Conservation (phyloP, 2,113 vertebrate genomes). For the Nothobranchius kuhntae region DNA sequence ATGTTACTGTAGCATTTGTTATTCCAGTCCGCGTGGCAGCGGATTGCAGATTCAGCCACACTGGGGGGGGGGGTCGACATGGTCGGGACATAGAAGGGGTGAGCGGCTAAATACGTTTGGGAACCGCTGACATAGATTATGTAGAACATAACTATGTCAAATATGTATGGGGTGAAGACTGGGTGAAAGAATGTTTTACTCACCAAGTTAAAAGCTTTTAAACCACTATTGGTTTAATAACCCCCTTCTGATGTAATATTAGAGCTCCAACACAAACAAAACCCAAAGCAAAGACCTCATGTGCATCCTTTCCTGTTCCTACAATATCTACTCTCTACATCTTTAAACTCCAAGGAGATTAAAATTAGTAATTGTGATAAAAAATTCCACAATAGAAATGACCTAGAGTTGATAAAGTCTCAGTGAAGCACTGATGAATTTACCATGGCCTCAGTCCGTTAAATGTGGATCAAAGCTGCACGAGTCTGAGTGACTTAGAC, state of each 20-base stretch:
- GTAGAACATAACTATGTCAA: too few species aligned
- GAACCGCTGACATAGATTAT: too few species aligned
- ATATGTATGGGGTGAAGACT: too few species aligned
- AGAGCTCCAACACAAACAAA: too few species aligned
- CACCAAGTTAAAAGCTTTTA: not conserved
- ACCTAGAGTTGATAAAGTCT: constrained; percentile 34
- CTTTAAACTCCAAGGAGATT: constrained; percentile 56
- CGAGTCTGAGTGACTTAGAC: constrained; percentile 66
- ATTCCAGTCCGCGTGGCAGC: too few species aligned
- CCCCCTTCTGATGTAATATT: too few species aligned
- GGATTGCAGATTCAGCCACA: too few species aligned
- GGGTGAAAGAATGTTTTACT: not conserved
- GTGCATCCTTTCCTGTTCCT: constrained; percentile 5
- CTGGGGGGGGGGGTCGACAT: too few species aligned
- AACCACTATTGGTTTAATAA: too few species aligned
- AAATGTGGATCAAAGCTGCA: constrained; percentile 50
- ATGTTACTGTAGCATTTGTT: too few species aligned
- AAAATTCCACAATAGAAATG: constrained; percentile 31
- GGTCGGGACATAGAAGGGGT: too few species aligned
- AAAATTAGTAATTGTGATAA: constrained; percentile 52
- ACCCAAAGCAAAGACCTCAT: constrained; percentile 19
- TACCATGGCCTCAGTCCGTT: constrained; percentile 38
- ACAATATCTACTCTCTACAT: constrained; percentile 48
- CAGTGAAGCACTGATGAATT: constrained; percentile 53
- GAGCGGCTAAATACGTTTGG: too few species aligned